Conservation (phyloP, 1,140 invertebrate species). For the Drosophila guanche region DNA sequence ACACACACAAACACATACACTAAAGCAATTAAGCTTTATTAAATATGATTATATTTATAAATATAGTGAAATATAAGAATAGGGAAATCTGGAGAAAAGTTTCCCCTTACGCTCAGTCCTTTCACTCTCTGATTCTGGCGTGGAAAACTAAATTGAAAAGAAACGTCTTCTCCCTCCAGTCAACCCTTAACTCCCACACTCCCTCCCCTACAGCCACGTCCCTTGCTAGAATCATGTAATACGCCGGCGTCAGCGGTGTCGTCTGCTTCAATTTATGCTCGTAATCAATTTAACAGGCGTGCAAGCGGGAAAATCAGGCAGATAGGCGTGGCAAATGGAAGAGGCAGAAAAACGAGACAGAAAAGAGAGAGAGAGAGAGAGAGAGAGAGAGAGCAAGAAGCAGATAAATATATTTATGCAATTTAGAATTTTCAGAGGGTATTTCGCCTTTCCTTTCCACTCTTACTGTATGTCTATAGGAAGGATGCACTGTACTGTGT, state of each 20-base stretch:
- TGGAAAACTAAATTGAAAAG: conserved; percentile 58
- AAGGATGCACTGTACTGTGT: conserved; percentile 23
- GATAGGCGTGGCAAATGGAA: conserved; percentile 62
- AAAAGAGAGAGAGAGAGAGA: background rate
- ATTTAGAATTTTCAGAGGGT: conserved; percentile 71
- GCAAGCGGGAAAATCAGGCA: conserved; percentile 57
- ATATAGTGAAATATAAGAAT: conserved; percentile 7
- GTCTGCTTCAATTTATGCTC: conserved; percentile 82
- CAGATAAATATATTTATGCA: conserved; percentile 76
- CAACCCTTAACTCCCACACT: background rate
- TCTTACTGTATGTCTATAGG: background rate
- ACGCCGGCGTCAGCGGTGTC: conserved; percentile 25
- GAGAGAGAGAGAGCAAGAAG: conserved; percentile 16
- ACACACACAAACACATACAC: conserved; percentile 2
- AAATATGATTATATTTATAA: conserved; percentile 57
- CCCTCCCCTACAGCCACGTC: background rate
- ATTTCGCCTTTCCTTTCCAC: background rate
- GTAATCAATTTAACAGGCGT: conserved; percentile 82
- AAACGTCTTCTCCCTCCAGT: background rate
- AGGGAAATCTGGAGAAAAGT: background rate
- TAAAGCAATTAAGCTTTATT: conserved; percentile 71
- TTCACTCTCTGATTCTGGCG: background rate
- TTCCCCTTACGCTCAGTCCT: no score
- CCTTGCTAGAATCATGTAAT: conserved; percentile 16
- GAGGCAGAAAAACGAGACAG: background rate